Base-by-base conservation (phyloP, 2,113 vertebrate genomes). In the Etia nguti region DNA sequence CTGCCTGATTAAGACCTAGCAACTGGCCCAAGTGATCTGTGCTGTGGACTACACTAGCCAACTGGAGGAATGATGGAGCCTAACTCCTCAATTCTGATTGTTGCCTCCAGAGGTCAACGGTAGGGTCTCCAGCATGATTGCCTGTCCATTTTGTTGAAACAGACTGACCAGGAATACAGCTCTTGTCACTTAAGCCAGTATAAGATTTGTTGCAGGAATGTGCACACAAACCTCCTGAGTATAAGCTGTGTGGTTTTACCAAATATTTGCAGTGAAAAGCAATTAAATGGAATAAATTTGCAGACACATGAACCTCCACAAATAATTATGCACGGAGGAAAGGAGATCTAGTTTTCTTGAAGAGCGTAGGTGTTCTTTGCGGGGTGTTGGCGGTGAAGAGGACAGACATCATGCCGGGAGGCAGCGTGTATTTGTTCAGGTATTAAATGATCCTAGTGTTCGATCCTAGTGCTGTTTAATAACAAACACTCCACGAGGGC, bases 231-330 rank as follows among this genome's bases (percentile, higher is more conserved):
- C 65, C 85, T 80, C 83, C 13, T 24, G 68, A 83, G 82, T 70
- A 83, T 11, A 10, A 80, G 77, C 73, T 88, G 59, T 86, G 86
- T 60, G 81, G 86, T 92, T 92, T 93, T 79, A 90, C 86, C 90
- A 96, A 95, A 96, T 92, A 94, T 95, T 95, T 94, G 62, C 81
- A 94, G 90, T 90, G 80, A 95, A 95, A 95, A 89, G 91, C 89
- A 95, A 96, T 96, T 94, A 95, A 94, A 94, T 87, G 46, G 73
- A 95, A 93, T 92, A 89, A 70, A 93, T 94, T 92, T 94, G 89
- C 84, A 84, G 95, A 94, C 95, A 97, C 94, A 80, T 4, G 80
- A 96, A 91, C 89, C 89, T 96, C 81, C 92, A 84, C 80, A 96
- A 96, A 96, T 94, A 96, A 95, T 89, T 91, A 57, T 0, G 31